phyloP scores from a whole-genome alignment of 2,888 invertebrate species.

The Morinoia aosen region DNA sequence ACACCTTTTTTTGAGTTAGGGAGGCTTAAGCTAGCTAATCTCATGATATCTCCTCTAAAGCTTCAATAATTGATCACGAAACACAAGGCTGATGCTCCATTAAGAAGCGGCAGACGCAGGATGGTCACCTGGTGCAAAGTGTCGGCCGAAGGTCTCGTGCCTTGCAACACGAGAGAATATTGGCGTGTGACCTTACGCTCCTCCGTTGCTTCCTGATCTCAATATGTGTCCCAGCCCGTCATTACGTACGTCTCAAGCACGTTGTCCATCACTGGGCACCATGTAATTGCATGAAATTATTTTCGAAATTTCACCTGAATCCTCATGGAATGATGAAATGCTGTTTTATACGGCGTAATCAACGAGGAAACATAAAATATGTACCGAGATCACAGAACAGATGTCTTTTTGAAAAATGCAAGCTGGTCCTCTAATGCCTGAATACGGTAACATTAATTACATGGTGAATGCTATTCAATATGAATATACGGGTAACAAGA shows the following conservation, averaged over 20 bases:
- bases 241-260: background rate
- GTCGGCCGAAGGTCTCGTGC: background rate
- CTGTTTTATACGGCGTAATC: too few species aligned
- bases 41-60: too few species aligned
- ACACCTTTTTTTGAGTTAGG: too few species aligned
- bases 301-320: background rate
- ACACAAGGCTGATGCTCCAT: background rate
- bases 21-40: too few species aligned
- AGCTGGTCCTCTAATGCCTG: background rate
- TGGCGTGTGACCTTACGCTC: background rate
- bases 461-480: background rate
- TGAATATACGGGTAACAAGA: background rate
- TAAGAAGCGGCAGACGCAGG: background rate
- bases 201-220: background rate
- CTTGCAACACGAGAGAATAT: background rate
- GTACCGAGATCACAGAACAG: background rate
- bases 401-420: background rate
- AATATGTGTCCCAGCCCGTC: background rate
- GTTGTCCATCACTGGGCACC: background rate
- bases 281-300: background rate
- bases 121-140: background rate
- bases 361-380: background rate
- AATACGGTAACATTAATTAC: background rate
- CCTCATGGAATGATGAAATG: background rate
- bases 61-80: background rate